A percentile compares a stretch with the other conserved stretches of the same genome.
phyloP scores from a whole-genome alignment of 30 jellyfish, hydroid and myxozoan genomes.

The Aurelia sp. region DNA sequence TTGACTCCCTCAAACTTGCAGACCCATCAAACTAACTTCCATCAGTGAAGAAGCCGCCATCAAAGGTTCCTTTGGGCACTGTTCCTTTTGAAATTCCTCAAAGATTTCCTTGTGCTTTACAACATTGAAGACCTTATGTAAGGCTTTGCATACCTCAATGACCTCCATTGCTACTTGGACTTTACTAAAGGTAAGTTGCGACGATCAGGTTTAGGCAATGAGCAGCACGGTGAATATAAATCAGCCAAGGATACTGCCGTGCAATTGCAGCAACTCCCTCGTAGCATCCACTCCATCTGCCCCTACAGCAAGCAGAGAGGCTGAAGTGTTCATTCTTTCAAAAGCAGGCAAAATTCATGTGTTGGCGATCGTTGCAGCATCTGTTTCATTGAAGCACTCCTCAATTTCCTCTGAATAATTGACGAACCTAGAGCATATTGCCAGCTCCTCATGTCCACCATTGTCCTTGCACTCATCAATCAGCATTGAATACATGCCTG shows the following conservation, averaged over 20 bases:
- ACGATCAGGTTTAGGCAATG: too few species aligned
- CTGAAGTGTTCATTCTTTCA: slow-evolving; percentile 37
- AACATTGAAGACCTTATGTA: slow-evolving; percentile 26
- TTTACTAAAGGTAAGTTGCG: slow-evolving; percentile 34
- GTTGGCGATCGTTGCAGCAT: slow-evolving; percentile 38
- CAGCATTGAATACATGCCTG: too few species aligned
- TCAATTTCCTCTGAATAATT: too few species aligned
- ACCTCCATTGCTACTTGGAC: slow-evolving; percentile 39
- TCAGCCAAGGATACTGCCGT: slow-evolving; percentile 2
- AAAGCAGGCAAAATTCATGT: slow-evolving; percentile 47
- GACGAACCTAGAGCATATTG: too few species aligned
- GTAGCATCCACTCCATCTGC: slow-evolving; percentile 27
- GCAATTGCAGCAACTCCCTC: slow-evolving; percentile 38
- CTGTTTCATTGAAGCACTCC: too few species aligned
- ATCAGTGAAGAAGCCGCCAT: slow-evolving; percentile 56
- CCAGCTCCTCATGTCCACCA: too few species aligned
- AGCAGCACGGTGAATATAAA: too few species aligned
- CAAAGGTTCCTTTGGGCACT: slow-evolving; percentile 54
- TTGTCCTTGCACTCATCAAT: too few species aligned
- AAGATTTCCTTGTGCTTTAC: slow-evolving; percentile 54
- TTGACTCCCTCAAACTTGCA: too few species aligned
- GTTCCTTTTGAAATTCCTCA: slow-evolving; percentile 31
- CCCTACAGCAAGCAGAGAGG: slow-evolving; percentile 51
- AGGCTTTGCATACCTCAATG: slow-evolving; percentile 46
- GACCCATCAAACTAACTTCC: too few species aligned